Base-by-base conservation (phyloP, 2,888 invertebrate species). In the Synanthedon tipuliformis region DNA sequence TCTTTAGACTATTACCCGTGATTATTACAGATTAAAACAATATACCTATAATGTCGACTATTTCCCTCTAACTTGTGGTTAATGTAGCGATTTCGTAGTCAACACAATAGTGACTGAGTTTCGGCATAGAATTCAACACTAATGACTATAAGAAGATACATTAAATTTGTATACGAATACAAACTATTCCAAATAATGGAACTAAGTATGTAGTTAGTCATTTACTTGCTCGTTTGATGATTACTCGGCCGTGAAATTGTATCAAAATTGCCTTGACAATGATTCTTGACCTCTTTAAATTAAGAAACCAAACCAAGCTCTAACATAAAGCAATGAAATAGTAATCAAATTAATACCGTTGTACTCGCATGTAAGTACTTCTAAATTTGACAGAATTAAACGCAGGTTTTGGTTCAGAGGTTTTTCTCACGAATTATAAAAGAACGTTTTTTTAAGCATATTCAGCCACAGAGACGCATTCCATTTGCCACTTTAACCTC, bases 401-500 rank as follows among this genome's bases (percentile, higher is more conserved):
- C 8, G 5, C 18, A 49, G 12, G 49, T 49, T 49, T 11, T 49
- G 75, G 65, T 70, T 65, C 65, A 71, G 60, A 63, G 63, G 61
- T 69, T 69, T 74, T 73, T 83, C 81, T 73, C 82, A 83, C 80
- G 40, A 77, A 62, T 59, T 57, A 54, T 57, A 54, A 59, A 59
- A 60, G 61, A 64, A 60, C 61, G 62, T 57, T 59, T 60, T n/a
- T 57, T 53, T 16, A 52, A 56, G 45, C 45, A 45, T 15, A 45
- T 7, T 27, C 12, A 61, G 63, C 61, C 61, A 54, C 59, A 62
- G 64, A 13, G 3, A 15, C 11, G 13, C 34, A 34, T 50, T 50
- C 50, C 4, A 45, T 45, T 13, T 45, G 13, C 40, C 34, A 50
- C 50, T 27, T 27, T 27, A n/a, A 13, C 12, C 8, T 50, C n/a